These are phyloP conservation scores for Pantala flavescens DNA, from an alignment of 1,140 invertebrate species.

Conservation along the genomic window DNA sequence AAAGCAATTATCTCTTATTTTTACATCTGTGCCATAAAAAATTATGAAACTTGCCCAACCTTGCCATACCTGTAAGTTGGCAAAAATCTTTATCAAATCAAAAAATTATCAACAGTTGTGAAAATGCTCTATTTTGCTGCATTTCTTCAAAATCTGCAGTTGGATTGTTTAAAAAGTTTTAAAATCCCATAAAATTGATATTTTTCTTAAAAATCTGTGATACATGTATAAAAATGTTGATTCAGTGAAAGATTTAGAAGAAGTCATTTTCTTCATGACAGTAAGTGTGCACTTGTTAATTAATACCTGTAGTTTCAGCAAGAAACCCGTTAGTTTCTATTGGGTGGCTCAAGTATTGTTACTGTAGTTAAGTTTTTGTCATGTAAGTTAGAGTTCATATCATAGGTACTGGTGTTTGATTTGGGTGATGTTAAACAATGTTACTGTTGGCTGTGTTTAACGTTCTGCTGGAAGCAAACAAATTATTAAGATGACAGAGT, in stretches of 20 bases:
- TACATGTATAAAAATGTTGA: background rate
- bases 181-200: background rate
- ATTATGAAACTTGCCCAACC: background rate
- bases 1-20: background rate
- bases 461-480: background rate
- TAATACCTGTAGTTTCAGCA: background rate
- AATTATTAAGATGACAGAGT: background rate
- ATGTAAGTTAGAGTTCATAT: background rate
- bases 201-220: background rate
- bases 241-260: background rate
- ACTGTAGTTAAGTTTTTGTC: background rate
- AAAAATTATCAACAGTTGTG: background rate
- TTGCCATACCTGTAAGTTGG: background rate
- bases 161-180: background rate
- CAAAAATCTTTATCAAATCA: background rate
- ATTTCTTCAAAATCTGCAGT: background rate
- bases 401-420: background rate
- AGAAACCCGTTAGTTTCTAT: background rate
- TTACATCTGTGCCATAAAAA: background rate
- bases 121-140: slow-evolving; percentile 6
- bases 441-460: background rate
- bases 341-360: background rate
- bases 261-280: background rate
- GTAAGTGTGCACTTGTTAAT: background rate
- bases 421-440: background rate